Percentiles rank a stretch among this genome's conserved stretches.
phyloP scores from a whole-genome alignment of 2,888 invertebrate species.

The Phyllotreta striolata region DNA sequence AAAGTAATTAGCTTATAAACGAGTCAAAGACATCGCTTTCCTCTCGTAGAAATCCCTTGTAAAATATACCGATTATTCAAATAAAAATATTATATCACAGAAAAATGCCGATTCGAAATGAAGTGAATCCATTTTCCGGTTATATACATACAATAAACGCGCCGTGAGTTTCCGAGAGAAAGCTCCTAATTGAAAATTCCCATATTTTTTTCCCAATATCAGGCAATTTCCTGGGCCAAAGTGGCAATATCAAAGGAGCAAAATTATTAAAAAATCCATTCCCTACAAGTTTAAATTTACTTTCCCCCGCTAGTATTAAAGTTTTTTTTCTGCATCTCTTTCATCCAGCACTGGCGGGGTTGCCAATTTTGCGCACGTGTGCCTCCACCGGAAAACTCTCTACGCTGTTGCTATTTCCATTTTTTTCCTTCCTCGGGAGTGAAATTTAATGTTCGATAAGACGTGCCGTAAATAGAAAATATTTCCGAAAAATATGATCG shows the following conservation, averaged over 20 bases:
- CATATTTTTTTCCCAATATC: conserved; percentile 29
- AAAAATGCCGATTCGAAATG: too few species aligned
- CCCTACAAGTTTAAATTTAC: conserved; percentile 34
- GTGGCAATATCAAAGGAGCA: conserved; percentile 37
- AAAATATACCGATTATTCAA: not conserved
- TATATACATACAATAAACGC: not conserved
- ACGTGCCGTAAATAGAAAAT: conserved; percentile 31
- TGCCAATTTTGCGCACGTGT: conserved; percentile 49
- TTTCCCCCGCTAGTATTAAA: conserved; percentile 24
- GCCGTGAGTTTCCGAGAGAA: too few species aligned
- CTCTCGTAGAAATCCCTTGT: conserved; percentile 1
- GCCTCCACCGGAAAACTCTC: conserved; percentile 36
- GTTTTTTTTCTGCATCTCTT: conserved; percentile 19
- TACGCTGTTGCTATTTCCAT: conserved; percentile 41
- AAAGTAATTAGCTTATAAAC: too few species aligned
- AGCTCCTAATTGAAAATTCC: conserved; percentile 19
- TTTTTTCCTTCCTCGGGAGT: conserved; percentile 31
- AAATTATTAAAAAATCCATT: conserved; percentile 40
- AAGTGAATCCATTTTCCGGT: not conserved
- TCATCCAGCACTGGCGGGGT: conserved; percentile 24
- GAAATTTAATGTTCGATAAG: conserved; percentile 41
- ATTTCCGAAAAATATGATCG: conserved; percentile 32
- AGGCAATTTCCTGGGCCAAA: conserved; percentile 22
- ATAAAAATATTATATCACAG: too few species aligned
- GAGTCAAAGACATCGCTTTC: too few species aligned